These are phyloP conservation scores for Siniperca obscura DNA, from an alignment of 2,797 vertebrate species.

Conservation along the genomic window DNA sequence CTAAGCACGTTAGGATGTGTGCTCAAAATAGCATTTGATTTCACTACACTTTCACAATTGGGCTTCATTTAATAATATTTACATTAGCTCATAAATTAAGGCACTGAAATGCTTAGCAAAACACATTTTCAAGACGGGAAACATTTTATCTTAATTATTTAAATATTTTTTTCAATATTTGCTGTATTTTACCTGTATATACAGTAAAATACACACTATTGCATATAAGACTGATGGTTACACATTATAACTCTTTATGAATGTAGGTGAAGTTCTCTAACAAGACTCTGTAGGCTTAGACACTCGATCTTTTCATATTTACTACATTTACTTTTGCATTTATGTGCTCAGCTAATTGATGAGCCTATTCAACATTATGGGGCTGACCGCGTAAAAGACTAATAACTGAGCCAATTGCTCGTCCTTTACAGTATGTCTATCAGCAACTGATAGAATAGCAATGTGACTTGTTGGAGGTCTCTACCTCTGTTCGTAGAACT, in stretches of 20 bases:
- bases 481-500: not conserved
- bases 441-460: not conserved
- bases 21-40: not conserved
- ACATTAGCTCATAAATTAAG: not conserved
- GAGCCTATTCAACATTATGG: not conserved
- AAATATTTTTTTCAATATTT: not conserved
- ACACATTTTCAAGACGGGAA: not conserved
- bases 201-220: not conserved
- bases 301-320: not conserved
- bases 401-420: not conserved
- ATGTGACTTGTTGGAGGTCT: not conserved
- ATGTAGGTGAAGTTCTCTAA: not conserved
- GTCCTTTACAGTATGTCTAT: not conserved
- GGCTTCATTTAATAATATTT: not conserved
- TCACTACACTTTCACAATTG: not conserved
- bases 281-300: not conserved
- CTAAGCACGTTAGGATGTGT: not conserved
- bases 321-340: not conserved
- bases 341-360: not conserved
- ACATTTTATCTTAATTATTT: not conserved
- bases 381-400: not conserved
- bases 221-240: not conserved
- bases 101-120: not conserved
- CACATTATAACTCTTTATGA: not conserved
- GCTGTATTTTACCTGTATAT: not conserved